Evolutionary conservation across 2,797 vertebrate genomes (phyloP).

Genomic region (Darevskia mixta): DNA sequence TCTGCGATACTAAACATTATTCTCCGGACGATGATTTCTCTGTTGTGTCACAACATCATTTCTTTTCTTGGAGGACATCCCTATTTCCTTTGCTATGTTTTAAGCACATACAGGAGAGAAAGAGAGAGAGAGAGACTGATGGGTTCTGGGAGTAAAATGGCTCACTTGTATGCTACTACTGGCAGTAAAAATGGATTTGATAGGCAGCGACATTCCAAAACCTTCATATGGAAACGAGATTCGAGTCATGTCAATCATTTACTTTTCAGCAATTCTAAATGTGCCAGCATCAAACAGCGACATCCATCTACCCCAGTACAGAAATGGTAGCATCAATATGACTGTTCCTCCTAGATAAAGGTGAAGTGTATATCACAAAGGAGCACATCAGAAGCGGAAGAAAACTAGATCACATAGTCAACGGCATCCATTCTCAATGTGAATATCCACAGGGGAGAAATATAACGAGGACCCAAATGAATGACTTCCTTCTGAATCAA

Average conservation of each 20-base stretch:
- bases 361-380: neutral
- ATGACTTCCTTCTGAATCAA: neutral
- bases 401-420: conserved; percentile 15
- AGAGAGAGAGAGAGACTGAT: conserved; percentile 14
- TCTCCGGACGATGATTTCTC: conserved; percentile 2
- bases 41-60: conserved; percentile 18
- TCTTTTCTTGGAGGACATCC: conserved; percentile 5
- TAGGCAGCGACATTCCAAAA: conserved; percentile 28
- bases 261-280: conserved; percentile 23
- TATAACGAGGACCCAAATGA: neutral
- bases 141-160: conserved; percentile 42
- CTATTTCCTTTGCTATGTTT: conserved; percentile 10
- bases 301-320: neutral
- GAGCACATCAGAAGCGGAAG: neutral
- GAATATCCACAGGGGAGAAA: conserved; percentile 21
- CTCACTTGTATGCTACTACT: conserved; percentile 25
- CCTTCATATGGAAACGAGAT: neutral
- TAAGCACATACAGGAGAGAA: neutral
- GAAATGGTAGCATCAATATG: conserved; percentile 17
- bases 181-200: conserved; percentile 32
- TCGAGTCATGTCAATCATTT: conserved; percentile 33
- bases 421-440: neutral
- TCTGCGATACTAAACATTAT: conserved; percentile 2
- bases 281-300: conserved; percentile 31
- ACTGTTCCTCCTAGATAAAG: conserved; percentile 30